Evolutionary conservation across 1,140 invertebrate species (phyloP), one percentile per base, ranked within the genome.

Genomic region (Portunus trituberculatus): DNA sequence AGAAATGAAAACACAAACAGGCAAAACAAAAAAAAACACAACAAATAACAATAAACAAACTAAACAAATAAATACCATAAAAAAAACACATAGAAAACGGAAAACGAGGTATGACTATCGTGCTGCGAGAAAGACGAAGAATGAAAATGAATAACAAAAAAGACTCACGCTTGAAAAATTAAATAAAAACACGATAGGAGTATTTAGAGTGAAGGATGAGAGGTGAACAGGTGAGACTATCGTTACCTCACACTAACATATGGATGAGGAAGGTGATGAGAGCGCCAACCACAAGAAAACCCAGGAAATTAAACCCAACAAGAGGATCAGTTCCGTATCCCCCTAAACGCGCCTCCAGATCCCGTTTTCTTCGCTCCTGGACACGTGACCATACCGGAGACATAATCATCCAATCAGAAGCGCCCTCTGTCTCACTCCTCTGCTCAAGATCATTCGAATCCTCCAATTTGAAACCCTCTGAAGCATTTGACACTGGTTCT

Each of bases 261-360:
- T 95, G 88, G 0, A 95, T 45, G 4, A 95, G 91, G 32, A 92
- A 95, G 14, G 39, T 59, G 14, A 95, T 82, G 0, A 95, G 52
- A 6, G 94, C 83, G 6, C 94, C 91, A 14, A 95, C 94, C 14
- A 95, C 90, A 0, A 95, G 39, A 4, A 89, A 31, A 8, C 94
- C 94, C 8, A 95, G 39, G 0, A 95, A 32, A 28, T 88, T 89
- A 28, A 95, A 95, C 4, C 94, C 94, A 20, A 92, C 20, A 0
- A 95, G 82, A 0, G 94, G 88, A 29, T 95, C 94, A 76, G 20
- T 25, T 3, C 39, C 90, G 59, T n/a, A 46, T 12, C 59, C 48
- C 0, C 39, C 25, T 1, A 6, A 39, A 6, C 31, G 12, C 82
- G 16, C n/a, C 12, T 12, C n/a, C 83, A 87, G 28, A 32, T 82